Base-by-base conservation (phyloP, 2,888 invertebrate genomes). In the Willowsia nigromaculata region DNA sequence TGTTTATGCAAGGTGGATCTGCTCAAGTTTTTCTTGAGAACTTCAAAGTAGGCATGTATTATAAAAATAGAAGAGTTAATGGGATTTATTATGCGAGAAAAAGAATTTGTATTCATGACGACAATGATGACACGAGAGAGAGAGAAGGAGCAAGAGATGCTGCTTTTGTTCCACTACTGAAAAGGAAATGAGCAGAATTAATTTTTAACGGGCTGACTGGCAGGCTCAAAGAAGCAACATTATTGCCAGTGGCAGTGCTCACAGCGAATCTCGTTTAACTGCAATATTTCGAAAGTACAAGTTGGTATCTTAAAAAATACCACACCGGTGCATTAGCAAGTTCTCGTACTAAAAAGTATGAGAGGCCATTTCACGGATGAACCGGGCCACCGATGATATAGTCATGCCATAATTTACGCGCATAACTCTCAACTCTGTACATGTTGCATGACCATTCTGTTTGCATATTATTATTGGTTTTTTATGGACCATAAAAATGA, bases 181-280 rank as follows among this genome's bases (percentile, higher is more conserved):
- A 74, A 74, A 74, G 74, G 74, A 74, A 74, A 50, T 74, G 30
- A 27, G 47, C 25, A 27, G 47, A 74, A 74, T 74, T 74, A 74
- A 74, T 74, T 74, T 74, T 47, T 74, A 74, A 74, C 74, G 74
- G 74, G 47, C 13, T 50, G 50, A 18, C 18, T 18, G 13, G 15
- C 7, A 47, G 47, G 47, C 47, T 47, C 15, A 47, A 13, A 6
- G 47, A 50, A 50, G 50, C 50, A 50, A 18, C 18, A 13, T 15
- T 15, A 47, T 9, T 37, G 37, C 9, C 9, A 37, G 9, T 37
- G 9, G 37, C 9, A 47, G 47, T 15, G 15, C 40, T 9, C 40
- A 47, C 13, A 47, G 47, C 6, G 13, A 6, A 47, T 13, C 47
- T 9, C 59, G 33, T 37, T 13, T 68, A 4, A 22, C 22, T n/a